Base-by-base conservation (phyloP, 1,140 invertebrate genomes). In the Phenacoccus solenopsis region DNA sequence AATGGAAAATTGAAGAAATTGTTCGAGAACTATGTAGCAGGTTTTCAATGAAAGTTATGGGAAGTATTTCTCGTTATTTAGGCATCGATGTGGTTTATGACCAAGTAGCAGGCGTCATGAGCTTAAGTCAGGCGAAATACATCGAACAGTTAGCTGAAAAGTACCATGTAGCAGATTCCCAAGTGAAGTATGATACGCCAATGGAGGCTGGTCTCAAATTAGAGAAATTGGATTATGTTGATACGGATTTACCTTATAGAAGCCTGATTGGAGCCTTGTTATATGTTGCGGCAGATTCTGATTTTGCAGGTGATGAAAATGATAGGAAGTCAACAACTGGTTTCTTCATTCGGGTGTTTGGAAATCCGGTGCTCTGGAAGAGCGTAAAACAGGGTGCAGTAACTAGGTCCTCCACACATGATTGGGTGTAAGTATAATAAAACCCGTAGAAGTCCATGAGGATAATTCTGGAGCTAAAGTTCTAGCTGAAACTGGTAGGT, bases 401-500 rank as follows among this genome's bases (percentile, higher is more conserved):
- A n/a, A 16, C 70, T 10, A 16, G 28, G 35, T 30, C 61, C 1
- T 21, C 61, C 4, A 25, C 70, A 67, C 59, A 71, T 20, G 30
- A 5, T 13, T 32, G 0, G 28, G n/a, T 56, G 25, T 27, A 20
- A 12, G 13, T 27, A 13, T 20, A 28, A 22, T 24, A 13, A 32
- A 7, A 13, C 5, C 5, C 67, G 20, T 35, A 20, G 5, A 22
- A 59, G 1, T 70, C 12, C 69, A 67, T 28, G 68, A 59, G 21
- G 57, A 72, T 49, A 72, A 72, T 35, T 59, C 69, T n/a, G 35
- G 38, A 16, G 71, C 68, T 10, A 28, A 61, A 12, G 22, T 12
- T 21, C 25, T 72, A 5, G 57, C 49, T 10, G 74, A 74, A 38
- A 75, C 74, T 70, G 72, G 71, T 1, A 71, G 38, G 76, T 75